Evolutionary conservation across 2,888 invertebrate genomes (phyloP), one percentile per base, ranked within the genome.

Genomic region (Melanchra persicariae): DNA sequence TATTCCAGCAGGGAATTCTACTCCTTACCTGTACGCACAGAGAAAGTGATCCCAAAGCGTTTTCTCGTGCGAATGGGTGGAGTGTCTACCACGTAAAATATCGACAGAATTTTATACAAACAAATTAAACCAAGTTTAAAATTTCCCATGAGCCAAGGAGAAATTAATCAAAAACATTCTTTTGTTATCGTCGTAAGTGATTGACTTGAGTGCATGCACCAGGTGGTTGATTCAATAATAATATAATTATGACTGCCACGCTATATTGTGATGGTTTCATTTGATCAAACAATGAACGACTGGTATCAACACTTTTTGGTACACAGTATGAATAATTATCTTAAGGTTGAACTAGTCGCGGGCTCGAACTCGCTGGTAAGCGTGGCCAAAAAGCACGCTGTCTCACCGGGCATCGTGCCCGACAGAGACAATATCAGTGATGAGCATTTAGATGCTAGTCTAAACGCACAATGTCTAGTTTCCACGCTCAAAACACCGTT

Each of bases 151-250:
- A 57, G 12, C 30, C 30, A 59, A 30, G 7, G 24, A 64, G 55
- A 64, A 26, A 49, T 19, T 58, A 47, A 79, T 60, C 47, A 5
- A 68, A 74, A 59, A 74, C 63, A 74, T 58, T 52, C 6, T 61
- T 68, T 47, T 79, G 68, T 60, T 61, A 61, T 64, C 51, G 68
- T 22, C 40, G n/a, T 30, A 43, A 51, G 59, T 52, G 63, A 73
- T 64, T 74, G 24, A 74, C 68, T 79, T 61, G 40, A 62, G 37
- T 43, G 37, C 22, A 7, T 19, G 17, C 19, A 10, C 22, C 30
- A 9, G 26, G 37, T 59, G n/a, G 58, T 30, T 37, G 49, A 55
- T 67, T 59, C 17, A 60, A 67, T 59, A 65, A 72, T 62, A 66
- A 73, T 45, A 73, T 40, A 30, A 49, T 55, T 26, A 40, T 30